These are phyloP conservation scores for Xerus inauris DNA, from an alignment of 2,113 vertebrate species.

Conservation along the genomic window DNA sequence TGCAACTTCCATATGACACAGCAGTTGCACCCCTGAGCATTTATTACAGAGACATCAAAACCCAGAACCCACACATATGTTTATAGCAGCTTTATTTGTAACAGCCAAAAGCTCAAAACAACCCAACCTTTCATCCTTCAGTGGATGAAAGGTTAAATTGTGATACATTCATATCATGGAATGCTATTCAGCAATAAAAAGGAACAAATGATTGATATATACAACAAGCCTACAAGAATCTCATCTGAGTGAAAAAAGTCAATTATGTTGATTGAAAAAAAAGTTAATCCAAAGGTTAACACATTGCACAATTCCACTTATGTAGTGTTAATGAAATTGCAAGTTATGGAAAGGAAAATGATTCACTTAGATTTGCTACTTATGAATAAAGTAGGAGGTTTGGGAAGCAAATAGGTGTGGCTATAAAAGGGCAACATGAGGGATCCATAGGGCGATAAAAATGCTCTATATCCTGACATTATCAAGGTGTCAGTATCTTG, in stretches of 20 bases:
- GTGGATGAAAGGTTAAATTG: not conserved
- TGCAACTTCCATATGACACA: too few species aligned
- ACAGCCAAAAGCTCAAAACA: not conserved
- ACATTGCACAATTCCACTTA: not conserved
- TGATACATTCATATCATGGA: not conserved
- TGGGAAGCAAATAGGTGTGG: not conserved
- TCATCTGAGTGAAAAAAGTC: not conserved
- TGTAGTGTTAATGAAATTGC: not conserved
- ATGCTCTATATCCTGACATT: not conserved
- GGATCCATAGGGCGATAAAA: not conserved
- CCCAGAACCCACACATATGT: not conserved
- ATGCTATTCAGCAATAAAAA: not conserved
- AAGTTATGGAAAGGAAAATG: not conserved
- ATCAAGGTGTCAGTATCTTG: not conserved
- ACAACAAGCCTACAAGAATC: not conserved
- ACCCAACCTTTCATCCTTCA: not conserved
- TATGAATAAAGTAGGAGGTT: not conserved
- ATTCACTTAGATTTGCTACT: not conserved
- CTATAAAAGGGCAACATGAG: not conserved
- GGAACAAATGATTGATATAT: not conserved
- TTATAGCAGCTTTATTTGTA: not conserved
- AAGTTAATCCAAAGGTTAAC: not conserved
- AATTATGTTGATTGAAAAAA: not conserved
- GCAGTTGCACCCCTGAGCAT: not conserved
- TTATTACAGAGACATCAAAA: not conserved